These are phyloP conservation scores for Emydocephalus ijimae DNA, from an alignment of 2,113 vertebrate species.

Conservation along the genomic window DNA sequence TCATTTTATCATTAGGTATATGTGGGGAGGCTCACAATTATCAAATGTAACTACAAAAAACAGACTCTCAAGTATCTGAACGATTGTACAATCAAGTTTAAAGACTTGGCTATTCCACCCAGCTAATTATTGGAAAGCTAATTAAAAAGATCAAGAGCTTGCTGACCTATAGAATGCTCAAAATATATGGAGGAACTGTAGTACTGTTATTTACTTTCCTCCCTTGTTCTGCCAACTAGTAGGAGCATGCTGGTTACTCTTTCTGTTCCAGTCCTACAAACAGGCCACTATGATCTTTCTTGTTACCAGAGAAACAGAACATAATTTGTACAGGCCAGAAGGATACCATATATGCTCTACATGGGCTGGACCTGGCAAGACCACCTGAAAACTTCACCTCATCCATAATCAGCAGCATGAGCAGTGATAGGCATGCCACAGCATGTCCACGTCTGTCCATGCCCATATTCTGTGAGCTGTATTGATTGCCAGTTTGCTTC, in stretches of 20 bases:
- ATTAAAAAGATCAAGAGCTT: neutral
- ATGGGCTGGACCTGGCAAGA: neutral
- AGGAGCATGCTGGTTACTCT: neutral
- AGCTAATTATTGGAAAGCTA: accelerated
- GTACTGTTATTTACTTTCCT: conserved; percentile 15
- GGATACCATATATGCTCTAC: neutral
- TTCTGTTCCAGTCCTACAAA: neutral
- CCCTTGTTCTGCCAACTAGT: neutral
- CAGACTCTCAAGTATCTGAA: neutral
- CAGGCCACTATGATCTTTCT: neutral
- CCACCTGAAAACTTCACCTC: neutral
- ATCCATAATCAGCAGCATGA: neutral
- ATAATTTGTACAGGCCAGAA: neutral
- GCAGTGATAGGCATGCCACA: neutral
- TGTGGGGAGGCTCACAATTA: neutral
- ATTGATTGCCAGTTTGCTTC: neutral
- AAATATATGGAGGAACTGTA: neutral
- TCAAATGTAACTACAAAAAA: neutral
- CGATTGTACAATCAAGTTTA: neutral
- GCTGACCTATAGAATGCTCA: neutral
- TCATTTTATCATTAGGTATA: neutral
- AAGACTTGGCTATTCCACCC: neutral
- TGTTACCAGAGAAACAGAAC: neutral
- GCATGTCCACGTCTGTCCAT: neutral
- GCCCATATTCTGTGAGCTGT: neutral